Evolutionary conservation across 2,797 vertebrate genomes (phyloP), one percentile per base, ranked within the genome.

Genomic region (Notamacropus eugenii): DNA sequence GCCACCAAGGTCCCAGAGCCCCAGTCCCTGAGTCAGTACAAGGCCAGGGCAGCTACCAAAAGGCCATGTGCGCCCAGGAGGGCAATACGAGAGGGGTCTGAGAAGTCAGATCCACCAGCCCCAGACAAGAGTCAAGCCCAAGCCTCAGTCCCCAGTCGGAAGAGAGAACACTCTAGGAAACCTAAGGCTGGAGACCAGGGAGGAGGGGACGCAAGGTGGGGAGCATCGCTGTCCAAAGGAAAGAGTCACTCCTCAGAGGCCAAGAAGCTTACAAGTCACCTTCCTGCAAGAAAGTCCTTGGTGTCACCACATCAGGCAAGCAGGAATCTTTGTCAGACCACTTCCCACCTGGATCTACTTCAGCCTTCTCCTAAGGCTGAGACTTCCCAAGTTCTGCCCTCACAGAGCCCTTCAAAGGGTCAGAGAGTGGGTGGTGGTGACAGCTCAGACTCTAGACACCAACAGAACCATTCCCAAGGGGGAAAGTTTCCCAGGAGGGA

Each of bases 71-170:
- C 29, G 67, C 57, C 54, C 29, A 57, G 11, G 40, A 52, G 95
- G 24, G 28, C 87, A 94, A 93, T 46, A 14, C 57, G 55, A 27
- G 29, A 29, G 92, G 1, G 93, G 27, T 16, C 46, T 90, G 93
- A 90, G 16, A 56, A 91, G 24, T 29, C 92, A 52, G 55, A 27
- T n/a, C 90, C 91, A 96, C 90, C 9, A 5, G 57, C 52, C n/a
- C 96, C 92, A 90, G 55, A 14, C n/a, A 96, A 96, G n/a, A 97
- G 82, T 93, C 62, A 93, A 28, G 28, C 95, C 50, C 96, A 97
- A 31, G 40, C 52, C 94, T 90, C 56, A 92, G 54, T 28, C 28
- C 50, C 22, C 74, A 19, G 19, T 55, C 92, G 91, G 94, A 87
- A 96, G 58, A 94, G 6, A 55, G n/a, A 52, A 2, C 57, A 22